Conservation (phyloP, 1,140 invertebrate genomes). For the Hylaeus volcanicus region DNA sequence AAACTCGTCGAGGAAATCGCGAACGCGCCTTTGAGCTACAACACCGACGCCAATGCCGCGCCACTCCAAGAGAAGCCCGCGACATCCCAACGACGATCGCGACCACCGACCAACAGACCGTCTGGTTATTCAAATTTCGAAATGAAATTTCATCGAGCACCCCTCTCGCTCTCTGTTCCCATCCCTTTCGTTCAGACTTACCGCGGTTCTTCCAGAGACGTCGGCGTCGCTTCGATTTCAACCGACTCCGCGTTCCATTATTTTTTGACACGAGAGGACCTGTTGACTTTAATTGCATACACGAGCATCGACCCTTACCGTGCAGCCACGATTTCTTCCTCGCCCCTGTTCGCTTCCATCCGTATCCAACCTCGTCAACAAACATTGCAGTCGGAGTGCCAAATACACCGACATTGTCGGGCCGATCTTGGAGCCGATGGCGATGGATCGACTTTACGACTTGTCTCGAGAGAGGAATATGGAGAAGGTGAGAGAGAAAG, state of each 20-base stretch:
- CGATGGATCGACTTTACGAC: conserved; percentile 59
- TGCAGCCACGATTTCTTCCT: too few species aligned
- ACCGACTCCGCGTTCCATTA: conserved; percentile 39
- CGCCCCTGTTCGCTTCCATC: too few species aligned
- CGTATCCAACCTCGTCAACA: too few species aligned
- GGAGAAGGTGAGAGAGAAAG: neutral
- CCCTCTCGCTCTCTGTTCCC: neutral
- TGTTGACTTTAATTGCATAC: conserved; percentile 62
- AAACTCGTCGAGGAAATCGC: neutral
- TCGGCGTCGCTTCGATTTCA: neutral
- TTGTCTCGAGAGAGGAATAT: conserved; percentile 10
- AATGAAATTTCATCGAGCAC: conserved; percentile 5
- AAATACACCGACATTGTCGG: conserved; percentile 22
- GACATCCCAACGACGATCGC: neutral
- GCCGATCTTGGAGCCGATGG: conserved; percentile 53
- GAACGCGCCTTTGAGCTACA: neutral
- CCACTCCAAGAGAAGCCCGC: too few species aligned
- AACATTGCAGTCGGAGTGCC: conserved; percentile 25
- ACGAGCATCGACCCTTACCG: conserved; percentile 10
- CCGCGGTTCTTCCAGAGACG: conserved; percentile 12
- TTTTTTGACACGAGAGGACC: conserved; percentile 43
- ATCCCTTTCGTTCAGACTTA: neutral
- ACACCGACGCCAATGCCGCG: too few species aligned
- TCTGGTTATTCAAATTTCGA: conserved; percentile 36
- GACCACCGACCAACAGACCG: neutral